These are phyloP conservation scores for Phortica okadai DNA, from an alignment of 2,888 invertebrate species.

Conservation along the genomic window DNA sequence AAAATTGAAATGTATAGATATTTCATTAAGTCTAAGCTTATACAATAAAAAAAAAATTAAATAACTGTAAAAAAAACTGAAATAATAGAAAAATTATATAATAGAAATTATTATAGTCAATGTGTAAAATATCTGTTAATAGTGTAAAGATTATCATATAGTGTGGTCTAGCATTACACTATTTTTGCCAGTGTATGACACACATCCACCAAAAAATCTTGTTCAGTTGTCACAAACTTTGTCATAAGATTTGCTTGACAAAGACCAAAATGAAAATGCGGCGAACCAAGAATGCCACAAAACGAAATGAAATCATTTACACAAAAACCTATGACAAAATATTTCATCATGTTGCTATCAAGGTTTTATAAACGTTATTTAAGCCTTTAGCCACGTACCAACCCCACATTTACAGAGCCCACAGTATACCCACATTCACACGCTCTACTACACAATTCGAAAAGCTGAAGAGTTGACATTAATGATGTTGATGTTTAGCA, in stretches of 20 bases:
- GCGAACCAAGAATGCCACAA: conserved; percentile 11
- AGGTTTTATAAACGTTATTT: neutral
- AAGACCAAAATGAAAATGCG: neutral
- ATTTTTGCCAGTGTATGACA: no score
- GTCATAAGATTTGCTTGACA: neutral
- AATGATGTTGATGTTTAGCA: conserved; percentile 19
- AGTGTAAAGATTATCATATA: no score
- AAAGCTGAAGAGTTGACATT: conserved; percentile 15
- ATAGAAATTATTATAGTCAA: no score
- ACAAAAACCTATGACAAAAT: neutral
- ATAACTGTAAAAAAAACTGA: no score
- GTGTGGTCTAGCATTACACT: no score
- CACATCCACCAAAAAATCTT: neutral
- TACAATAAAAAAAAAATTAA: no score
- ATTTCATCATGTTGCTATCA: neutral
- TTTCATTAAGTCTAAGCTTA: no score
- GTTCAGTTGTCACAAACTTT: neutral
- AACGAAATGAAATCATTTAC: conserved; percentile 22
- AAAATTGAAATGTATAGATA: no score
- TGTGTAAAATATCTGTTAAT: no score
- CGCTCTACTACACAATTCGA: neutral
- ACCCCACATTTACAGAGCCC: neutral
- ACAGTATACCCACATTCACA: neutral
- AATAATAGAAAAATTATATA: no score
- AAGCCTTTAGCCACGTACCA: conserved; percentile 4